Conservation (phyloP, 2,113 vertebrate genomes). For the Paraplagusia blochii region DNA sequence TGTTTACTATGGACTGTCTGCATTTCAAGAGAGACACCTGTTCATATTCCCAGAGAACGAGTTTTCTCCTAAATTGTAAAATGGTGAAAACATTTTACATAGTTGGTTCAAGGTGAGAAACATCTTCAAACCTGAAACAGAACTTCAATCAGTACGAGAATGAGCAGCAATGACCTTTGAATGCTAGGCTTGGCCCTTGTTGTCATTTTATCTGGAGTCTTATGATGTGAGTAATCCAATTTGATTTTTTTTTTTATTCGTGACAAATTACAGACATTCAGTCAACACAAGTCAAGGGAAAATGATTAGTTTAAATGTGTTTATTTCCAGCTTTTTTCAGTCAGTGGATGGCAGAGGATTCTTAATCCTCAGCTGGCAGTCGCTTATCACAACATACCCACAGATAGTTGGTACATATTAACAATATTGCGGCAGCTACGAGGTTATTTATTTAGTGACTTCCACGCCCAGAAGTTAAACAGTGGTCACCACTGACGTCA, state of each 20-base stretch:
- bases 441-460: slow-evolving; percentile 38
- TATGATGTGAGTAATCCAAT: not conserved
- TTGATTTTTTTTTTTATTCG: not conserved
- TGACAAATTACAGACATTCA: not conserved
- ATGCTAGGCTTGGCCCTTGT: slow-evolving; percentile 20
- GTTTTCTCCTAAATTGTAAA: not conserved
- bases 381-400: not conserved
- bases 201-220: slow-evolving; percentile 11
- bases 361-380: not conserved
- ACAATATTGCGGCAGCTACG: slow-evolving; percentile 11
- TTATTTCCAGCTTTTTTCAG: too few species aligned
- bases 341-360: too few species aligned
- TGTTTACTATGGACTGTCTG: slow-evolving; percentile 10
- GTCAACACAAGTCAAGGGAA: not conserved
- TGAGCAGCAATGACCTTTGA: not conserved
- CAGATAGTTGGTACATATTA: not conserved
- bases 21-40: slow-evolving; percentile 34
- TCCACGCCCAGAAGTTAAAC: slow-evolving; percentile 55
- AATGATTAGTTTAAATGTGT: not conserved
- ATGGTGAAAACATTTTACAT: not conserved
- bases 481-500: slow-evolving; percentile 23
- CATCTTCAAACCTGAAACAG: not conserved
- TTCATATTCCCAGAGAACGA: slow-evolving; percentile 29
- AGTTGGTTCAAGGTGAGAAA: too few species aligned
- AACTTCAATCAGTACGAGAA: not conserved